Evolutionary conservation across 2,797 vertebrate species (phyloP).

Genomic region (Clarias fuscus): DNA sequence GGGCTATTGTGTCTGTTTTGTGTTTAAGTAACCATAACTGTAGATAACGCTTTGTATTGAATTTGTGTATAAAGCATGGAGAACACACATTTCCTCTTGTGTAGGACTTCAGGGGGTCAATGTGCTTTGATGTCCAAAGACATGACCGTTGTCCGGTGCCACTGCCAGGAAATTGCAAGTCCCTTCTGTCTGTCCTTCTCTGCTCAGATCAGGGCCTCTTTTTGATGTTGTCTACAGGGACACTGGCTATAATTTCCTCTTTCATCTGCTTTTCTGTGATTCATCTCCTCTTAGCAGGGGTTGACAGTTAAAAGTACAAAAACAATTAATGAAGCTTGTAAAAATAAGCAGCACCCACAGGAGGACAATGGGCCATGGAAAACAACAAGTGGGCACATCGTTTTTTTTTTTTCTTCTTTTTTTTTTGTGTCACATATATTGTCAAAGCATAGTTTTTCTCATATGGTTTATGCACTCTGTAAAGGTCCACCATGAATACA

Average conservation of each 20-base stretch:
- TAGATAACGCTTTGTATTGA: conserved; percentile 8
- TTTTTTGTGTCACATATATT: neutral
- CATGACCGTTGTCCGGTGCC: conserved; percentile 74
- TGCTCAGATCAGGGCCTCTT: conserved; percentile 67
- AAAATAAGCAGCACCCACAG: conserved; percentile 58
- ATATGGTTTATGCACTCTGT: neutral
- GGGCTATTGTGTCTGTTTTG: neutral
- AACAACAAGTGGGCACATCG: neutral
- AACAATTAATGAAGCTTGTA: conserved; percentile 47
- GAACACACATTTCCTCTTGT: conserved; percentile 31
- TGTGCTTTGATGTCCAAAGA: conserved; percentile 73
- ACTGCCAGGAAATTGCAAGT: conserved; percentile 77
- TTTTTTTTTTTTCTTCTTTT: neutral
- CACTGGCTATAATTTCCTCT: conserved; percentile 75
- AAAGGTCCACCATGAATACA: neutral
- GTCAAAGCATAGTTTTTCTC: neutral
- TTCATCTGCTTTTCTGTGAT: conserved; percentile 73
- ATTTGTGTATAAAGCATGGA: conserved; percentile 4
- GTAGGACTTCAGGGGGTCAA: conserved; percentile 54
- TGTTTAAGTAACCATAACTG: neutral
- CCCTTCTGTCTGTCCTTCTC: conserved; percentile 68
- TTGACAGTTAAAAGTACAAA: conserved; percentile 62
- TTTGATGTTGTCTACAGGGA: conserved; percentile 80
- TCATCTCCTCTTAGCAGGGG: conserved; percentile 67
- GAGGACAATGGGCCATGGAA: conserved; percentile 41